phyloP scores from a whole-genome alignment of 2,113 vertebrate genomes.

The Oncorhynchus mykiss region DNA sequence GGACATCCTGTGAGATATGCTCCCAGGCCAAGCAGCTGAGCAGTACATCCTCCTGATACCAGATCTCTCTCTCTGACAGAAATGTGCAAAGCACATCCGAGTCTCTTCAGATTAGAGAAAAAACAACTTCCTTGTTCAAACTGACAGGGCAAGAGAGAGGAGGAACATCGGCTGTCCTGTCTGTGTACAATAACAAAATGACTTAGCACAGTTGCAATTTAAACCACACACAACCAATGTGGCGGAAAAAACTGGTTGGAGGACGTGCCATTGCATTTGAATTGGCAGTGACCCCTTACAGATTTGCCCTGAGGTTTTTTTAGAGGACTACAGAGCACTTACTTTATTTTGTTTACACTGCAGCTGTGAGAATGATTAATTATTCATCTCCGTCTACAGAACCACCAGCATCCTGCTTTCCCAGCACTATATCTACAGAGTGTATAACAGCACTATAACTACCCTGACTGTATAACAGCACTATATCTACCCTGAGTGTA shows the following conservation, averaged over 20 bases:
- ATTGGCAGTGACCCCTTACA: background rate
- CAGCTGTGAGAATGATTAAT: constrained; percentile 5
- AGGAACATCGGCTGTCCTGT: background rate
- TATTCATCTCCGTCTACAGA: background rate
- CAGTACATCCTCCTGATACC: background rate
- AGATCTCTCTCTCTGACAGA: background rate
- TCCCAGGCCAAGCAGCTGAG: no score
- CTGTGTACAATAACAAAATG: background rate
- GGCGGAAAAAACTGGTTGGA: background rate
- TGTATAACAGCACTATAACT: no score
- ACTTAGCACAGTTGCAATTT: background rate
- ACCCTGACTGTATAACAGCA: background rate
- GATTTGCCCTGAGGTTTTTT: background rate
- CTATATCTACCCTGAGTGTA: no score
- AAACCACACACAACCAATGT: background rate
- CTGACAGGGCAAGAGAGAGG: background rate
- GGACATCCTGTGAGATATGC: no score
- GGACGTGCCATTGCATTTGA: background rate
- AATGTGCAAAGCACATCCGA: background rate
- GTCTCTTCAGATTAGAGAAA: background rate
- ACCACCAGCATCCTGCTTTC: background rate
- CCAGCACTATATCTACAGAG: background rate
- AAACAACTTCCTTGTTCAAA: background rate
- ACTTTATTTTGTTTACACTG: background rate
- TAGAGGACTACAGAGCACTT: background rate